Evolutionary conservation across 2,797 vertebrate species (phyloP).

Genomic region (Fringilla coelebs): DNA sequence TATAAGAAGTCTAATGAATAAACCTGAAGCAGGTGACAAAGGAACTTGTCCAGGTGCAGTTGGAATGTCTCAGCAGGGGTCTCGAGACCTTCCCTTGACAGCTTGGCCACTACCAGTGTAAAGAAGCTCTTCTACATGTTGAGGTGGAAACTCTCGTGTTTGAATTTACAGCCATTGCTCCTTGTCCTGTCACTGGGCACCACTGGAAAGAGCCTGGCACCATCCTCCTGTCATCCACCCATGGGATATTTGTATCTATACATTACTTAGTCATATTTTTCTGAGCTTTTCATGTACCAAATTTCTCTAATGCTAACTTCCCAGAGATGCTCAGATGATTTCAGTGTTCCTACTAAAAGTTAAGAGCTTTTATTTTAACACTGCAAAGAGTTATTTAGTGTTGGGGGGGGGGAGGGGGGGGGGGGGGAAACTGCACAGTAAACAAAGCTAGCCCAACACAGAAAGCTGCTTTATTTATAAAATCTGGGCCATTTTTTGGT

Average conservation of each 20-base stretch:
- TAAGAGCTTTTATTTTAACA: not conserved
- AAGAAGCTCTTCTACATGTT: not conserved
- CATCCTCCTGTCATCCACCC: not conserved
- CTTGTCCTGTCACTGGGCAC: fast-evolving
- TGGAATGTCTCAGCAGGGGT: not conserved
- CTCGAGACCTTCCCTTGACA: too few species aligned
- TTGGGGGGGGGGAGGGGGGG: not conserved
- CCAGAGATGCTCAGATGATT: not conserved
- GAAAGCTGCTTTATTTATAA: not conserved
- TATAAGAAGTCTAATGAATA: not conserved
- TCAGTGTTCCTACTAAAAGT: not conserved
- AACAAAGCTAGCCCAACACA: not conserved
- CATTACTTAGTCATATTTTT: not conserved
- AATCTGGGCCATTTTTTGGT: not conserved
- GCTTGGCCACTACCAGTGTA: not conserved
- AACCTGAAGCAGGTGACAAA: not conserved
- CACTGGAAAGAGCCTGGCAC: not conserved
- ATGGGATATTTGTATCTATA: too few species aligned
- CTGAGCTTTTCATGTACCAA: not conserved
- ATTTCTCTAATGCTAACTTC: not conserved
- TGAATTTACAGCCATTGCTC: not conserved
- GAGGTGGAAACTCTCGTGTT: not conserved
- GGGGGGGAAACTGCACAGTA: not conserved
- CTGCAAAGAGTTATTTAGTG: not conserved
- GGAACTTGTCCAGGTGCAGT: fast-evolving